Base-by-base conservation (phyloP, 2,888 invertebrate genomes). In the Tiliacea aurago region DNA sequence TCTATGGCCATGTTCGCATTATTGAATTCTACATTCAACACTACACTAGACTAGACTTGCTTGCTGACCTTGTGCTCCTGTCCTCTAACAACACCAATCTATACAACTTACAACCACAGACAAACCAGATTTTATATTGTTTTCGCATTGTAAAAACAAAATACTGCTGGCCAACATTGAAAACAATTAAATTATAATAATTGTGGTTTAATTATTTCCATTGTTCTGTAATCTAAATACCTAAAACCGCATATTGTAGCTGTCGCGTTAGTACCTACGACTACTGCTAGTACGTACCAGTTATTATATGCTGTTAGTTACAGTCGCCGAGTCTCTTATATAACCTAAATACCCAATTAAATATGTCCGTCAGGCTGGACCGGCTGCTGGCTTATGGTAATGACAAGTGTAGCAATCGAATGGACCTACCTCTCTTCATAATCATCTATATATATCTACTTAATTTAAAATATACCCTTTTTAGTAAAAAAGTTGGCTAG, bases 201-300 rank as follows among this genome's bases (percentile, higher is more conserved):
- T 63, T 76, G 76, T 73, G 45, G 61, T 76, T 81, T 53, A 75
- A 74, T 76, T 47, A 41, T 53, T 76, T 67, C 51, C 51, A 82
- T 78, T 81, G 78, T 76, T 78, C 56, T 67, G 6, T 20, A 65
- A 81, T 74, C 28, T 23, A 33, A 65, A 33, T 77, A 53, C 28
- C n/a, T 41, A 68, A 53, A 47, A 55, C 20, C 13, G 23, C n/a
- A 61, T 65, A 51, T 58, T 55, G 62, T 76, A 56, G 15, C 28
- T 28, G n/a, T 37, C 2, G 43, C 11, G 37, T 59, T 47, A 0
- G 33, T 56, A 43, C 55, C 18, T 66, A 79, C 18, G 55, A 55
- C 20, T 20, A 53, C 23, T 43, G 33, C 5, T 53, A 23, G 33
- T 59, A 18, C 1, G 20, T 65, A 65, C 15, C 13, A 37, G 55